phyloP scores from a whole-genome alignment of 2,113 vertebrate species.

The Nannobrachium achirus region DNA sequence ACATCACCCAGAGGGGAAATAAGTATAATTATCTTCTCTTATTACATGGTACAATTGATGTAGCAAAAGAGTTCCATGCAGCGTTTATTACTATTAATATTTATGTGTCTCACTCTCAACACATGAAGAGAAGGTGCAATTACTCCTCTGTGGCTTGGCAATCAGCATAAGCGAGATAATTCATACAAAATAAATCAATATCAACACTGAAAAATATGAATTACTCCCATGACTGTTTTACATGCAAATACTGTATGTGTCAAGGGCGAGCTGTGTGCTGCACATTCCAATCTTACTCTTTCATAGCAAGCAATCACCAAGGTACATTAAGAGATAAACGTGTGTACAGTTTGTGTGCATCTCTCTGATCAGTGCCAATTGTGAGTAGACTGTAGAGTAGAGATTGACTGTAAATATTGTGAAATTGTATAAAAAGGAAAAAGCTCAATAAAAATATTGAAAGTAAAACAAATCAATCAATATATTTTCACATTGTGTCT shows the following conservation, averaged over 20 bases:
- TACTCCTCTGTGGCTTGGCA: constrained; percentile 37
- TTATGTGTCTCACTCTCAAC: constrained; percentile 28
- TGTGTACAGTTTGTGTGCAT: too few relatives aligned
- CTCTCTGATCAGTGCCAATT: too few relatives aligned
- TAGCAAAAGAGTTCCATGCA: constrained; percentile 46
- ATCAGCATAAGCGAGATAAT: constrained; percentile 14
- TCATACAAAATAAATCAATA: too few relatives aligned
- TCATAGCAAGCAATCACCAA: constrained; percentile 41
- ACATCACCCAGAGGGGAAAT: constrained; percentile 34
- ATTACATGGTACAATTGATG: constrained; percentile 56
- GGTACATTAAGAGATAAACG: background rate
- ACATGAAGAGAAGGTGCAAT: constrained; percentile 41
- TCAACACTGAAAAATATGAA: too few relatives aligned
- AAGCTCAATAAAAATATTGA: too few relatives aligned
- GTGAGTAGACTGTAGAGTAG: too few relatives aligned
- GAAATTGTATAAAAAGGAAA: too few relatives aligned
- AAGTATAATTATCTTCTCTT: constrained; percentile 56
- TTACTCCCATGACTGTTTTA: constrained; percentile 23
- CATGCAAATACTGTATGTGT: constrained; percentile 8
- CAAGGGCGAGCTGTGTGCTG: constrained; percentile 12
- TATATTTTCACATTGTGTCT: too few relatives aligned
- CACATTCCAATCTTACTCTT: constrained; percentile 19
- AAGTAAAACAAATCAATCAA: too few relatives aligned
- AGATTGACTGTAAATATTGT: too few relatives aligned
- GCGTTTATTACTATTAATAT: constrained; percentile 43